These are phyloP conservation scores for Tichodroma muraria DNA, from an alignment of 2,113 vertebrate species.

Conservation along the genomic window DNA sequence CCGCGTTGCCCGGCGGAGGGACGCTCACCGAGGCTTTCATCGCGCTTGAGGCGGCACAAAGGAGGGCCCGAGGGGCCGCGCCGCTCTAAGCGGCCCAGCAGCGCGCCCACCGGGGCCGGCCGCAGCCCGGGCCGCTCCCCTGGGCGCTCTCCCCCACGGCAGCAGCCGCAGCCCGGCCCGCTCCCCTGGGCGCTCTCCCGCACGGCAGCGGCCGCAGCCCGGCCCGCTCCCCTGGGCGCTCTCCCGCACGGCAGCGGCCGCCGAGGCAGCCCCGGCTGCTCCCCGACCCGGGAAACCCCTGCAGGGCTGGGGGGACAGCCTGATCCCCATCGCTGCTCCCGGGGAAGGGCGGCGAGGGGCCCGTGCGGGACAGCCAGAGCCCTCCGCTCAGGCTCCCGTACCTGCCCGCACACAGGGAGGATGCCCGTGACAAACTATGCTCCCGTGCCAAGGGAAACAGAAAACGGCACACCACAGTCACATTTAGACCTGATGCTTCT, in stretches of 20 bases:
- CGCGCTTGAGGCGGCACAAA: constrained; percentile 30
- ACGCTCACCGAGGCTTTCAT: constrained; percentile 56
- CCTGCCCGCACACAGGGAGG: not conserved
- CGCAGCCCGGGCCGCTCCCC: too few relatives aligned
- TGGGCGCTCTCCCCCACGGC: too few relatives aligned
- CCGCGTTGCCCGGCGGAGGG: constrained; percentile 68
- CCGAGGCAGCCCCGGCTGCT: too few relatives aligned
- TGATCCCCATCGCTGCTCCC: not conserved
- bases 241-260: too few relatives aligned
- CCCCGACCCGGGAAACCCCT: too few relatives aligned
- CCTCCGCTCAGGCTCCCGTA: not conserved
- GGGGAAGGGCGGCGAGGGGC: too few relatives aligned
- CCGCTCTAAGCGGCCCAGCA: not conserved
- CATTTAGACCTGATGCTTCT: not conserved
- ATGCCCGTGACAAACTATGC: not conserved
- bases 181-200: too few relatives aligned
- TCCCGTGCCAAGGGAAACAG: not conserved
- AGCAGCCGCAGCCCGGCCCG: too few relatives aligned
- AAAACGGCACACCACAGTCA: not conserved
- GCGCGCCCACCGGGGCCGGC: too few relatives aligned
- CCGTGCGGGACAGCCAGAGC: not conserved
- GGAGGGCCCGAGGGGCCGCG: not conserved
- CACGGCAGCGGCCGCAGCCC: too few relatives aligned
- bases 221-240: too few relatives aligned
- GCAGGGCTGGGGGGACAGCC: too few relatives aligned